Conservation (phyloP, 2,113 vertebrate species). For the Ptychochromis oligacanthus region DNA sequence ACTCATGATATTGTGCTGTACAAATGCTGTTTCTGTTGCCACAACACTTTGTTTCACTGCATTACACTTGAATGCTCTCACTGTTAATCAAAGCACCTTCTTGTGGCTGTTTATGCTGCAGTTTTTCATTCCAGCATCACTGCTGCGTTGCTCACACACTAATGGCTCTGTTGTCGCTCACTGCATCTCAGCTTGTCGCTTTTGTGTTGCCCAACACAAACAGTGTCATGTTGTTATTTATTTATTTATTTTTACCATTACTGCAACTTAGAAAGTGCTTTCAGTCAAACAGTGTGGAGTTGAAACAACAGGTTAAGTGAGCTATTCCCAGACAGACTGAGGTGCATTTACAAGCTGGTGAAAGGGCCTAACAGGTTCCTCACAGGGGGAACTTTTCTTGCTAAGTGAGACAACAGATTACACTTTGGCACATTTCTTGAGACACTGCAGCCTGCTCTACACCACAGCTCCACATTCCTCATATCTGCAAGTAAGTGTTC, state of each 20-base stretch:
- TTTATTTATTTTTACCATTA: background rate
- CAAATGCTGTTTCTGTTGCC: background rate
- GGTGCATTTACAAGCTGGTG: constrained; percentile 48
- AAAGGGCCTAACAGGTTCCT: constrained; percentile 37
- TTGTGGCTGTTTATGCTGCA: constrained; percentile 24
- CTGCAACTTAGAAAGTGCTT: background rate
- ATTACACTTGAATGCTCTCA: background rate
- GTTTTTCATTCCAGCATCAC: constrained; percentile 32
- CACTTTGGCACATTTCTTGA: constrained; percentile 51
- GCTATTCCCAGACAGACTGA: background rate
- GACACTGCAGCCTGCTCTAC: constrained; percentile 52
- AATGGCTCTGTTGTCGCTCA: constrained; percentile 34
- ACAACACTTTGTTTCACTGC: background rate
- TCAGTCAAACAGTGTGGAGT: background rate
- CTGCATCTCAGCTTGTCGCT: constrained; percentile 4
- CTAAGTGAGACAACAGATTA: constrained; percentile 50
- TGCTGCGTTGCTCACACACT: constrained; percentile 25
- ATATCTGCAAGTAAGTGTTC: constrained; percentile 60
- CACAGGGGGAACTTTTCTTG: constrained; percentile 2
- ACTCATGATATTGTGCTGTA: background rate
- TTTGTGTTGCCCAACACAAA: constrained; percentile 4
- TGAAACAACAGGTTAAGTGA: background rate
- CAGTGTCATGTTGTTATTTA: background rate
- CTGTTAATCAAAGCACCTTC: constrained; percentile 25
- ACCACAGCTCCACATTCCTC: constrained; percentile 68